These are phyloP conservation scores for Ceyx cyanopectus DNA, from an alignment of 2,113 vertebrate genomes.

Conservation along the genomic window DNA sequence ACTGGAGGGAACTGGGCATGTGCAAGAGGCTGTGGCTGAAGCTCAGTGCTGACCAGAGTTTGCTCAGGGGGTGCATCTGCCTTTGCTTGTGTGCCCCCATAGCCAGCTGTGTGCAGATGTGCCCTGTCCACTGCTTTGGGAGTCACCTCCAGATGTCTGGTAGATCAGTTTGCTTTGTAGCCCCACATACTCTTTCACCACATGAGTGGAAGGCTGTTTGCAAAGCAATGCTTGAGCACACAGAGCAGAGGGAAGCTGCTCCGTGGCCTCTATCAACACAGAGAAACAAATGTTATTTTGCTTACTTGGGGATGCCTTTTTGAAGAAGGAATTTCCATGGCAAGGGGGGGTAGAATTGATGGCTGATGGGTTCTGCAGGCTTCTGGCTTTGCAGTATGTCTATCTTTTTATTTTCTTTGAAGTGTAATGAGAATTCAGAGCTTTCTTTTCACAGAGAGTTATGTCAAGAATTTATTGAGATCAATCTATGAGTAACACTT, in stretches of 20 bases:
- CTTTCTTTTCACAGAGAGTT: neutral
- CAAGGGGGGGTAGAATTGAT: neutral
- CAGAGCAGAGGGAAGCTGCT: neutral
- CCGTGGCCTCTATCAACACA: neutral
- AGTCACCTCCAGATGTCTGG: constrained; percentile 7
- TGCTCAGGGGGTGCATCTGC: fast-evolving
- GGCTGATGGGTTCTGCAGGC: neutral
- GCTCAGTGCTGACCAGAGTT: neutral
- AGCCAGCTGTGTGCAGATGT: neutral
- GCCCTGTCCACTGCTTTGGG: neutral
- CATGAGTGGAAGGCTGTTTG: neutral
- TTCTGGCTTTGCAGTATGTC: neutral
- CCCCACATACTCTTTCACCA: neutral
- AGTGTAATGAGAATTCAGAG: neutral
- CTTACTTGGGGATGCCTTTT: neutral
- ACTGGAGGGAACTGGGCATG: neutral
- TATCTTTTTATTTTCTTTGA: neutral
- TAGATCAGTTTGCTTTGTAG: neutral
- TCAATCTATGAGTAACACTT: neutral
- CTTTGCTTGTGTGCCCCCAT: neutral
- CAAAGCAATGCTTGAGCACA: neutral
- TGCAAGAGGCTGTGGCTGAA: neutral
- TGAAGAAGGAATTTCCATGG: neutral
- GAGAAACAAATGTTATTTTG: constrained; percentile 6
- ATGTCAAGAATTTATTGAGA: neutral